phyloP scores from a whole-genome alignment of 2,888 invertebrate species.

The Mesochorus sp. region DNA sequence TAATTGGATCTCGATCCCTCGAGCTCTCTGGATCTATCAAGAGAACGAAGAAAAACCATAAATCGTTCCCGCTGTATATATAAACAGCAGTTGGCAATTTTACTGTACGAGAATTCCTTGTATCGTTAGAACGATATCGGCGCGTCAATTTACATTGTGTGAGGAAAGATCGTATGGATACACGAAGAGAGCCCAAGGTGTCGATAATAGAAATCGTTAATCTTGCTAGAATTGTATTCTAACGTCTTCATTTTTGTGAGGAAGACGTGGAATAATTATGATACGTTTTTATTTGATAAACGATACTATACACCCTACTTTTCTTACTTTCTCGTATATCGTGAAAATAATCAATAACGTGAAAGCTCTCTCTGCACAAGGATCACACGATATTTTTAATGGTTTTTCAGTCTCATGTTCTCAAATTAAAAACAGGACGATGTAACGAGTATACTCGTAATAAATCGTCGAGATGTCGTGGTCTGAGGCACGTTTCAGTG shows the following conservation, averaged over 20 bases:
- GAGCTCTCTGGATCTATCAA: constrained; percentile 16
- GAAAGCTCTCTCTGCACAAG: too few relatives aligned
- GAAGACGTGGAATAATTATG: not conserved
- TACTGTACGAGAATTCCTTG: not conserved
- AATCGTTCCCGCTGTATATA: not conserved
- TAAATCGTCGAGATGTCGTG: constrained; percentile 13
- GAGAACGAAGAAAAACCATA: constrained; percentile 9
- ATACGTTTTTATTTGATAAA: not conserved
- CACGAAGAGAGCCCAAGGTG: not conserved
- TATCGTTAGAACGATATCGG: not conserved
- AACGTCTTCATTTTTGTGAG: not conserved
- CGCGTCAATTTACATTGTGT: constrained; percentile 3
- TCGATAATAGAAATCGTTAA: constrained; percentile 12
- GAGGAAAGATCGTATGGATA: not conserved
- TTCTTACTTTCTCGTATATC: not conserved
- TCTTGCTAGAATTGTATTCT: not conserved
- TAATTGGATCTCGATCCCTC: constrained; percentile 55
- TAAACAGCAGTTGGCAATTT: constrained; percentile 17
- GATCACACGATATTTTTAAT: not conserved
- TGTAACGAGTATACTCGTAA: not conserved
- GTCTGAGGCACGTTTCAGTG: constrained; percentile 11
- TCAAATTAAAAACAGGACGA: not conserved
- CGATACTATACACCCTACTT: not conserved
- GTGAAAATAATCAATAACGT: not conserved
- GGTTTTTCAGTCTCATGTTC: not conserved